Evolutionary conservation across 2,888 invertebrate genomes (phyloP), one percentile per base, ranked within the genome.

Genomic region (Lissocephala sabroskyi): DNA sequence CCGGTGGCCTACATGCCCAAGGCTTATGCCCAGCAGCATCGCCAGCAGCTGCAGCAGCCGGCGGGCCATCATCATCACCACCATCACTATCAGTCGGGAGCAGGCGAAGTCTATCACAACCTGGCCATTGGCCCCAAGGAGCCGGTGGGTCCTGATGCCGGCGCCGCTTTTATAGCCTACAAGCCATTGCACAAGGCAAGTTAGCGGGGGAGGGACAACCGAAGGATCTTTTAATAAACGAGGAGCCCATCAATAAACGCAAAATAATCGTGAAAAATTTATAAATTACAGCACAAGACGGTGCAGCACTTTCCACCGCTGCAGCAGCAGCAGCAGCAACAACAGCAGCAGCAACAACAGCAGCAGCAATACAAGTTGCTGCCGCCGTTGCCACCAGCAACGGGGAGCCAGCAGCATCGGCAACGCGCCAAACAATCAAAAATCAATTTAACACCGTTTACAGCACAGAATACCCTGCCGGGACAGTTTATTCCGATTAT

Each of bases 401-500:
- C n/a, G n/a, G n/a, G n/a, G n/a, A n/a, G n/a, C n/a, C 52, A 60
- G 43, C 68, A 66, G 45, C 62, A 65, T 41, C 76, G 74, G 18
- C 77, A 75, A 52, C 79, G 75, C 41, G 60, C 53, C 47, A 81
- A 81, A 68, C 79, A 79, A 79, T 77, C 81, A 66, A 85, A 85
- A 78, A 62, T 79, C 68, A 82, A 85, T 75, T 85, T 84, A 67
- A 87, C 86, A 37, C 87, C 87, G 58, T 88, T 88, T 81, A 81
- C 85, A 59, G 85, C 86, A 56, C 84, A 84, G 58, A 88, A 88
- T 71, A 86, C 87, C 47, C 64, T 87, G 54, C 87, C 87, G 13
- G 87, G 88, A 45, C 84, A 86, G 56, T 88, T 88, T 77, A 79
- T 85, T 55, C 88, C 87, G 36, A 87, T 87, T 65, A 79, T 84